These are phyloP conservation scores for Leptinotarsa tumamoca DNA, from an alignment of 2,888 invertebrate species.

Conservation along the genomic window DNA sequence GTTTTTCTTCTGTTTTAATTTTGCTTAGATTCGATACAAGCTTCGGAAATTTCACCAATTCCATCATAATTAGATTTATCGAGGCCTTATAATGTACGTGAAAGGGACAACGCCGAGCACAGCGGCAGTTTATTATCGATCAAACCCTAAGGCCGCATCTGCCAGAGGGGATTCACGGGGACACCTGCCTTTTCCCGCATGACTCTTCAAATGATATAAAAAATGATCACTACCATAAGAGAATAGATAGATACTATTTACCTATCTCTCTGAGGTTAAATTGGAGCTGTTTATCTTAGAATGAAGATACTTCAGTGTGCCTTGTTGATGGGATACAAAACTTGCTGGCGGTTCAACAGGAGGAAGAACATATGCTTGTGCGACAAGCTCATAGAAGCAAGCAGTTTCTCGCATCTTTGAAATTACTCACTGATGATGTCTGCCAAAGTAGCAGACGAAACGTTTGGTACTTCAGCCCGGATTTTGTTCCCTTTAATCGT, in stretches of 20 bases:
- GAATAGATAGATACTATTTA: conserved; percentile 24
- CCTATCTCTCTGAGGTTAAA: conserved; percentile 25
- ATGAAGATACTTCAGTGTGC: neutral
- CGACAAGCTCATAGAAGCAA: too few species aligned
- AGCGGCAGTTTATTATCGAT: conserved; percentile 41
- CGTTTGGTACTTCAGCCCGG: too few species aligned
- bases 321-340: too few species aligned
- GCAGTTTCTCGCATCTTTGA: too few species aligned
- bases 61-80: conserved; percentile 10
- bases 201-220: conserved; percentile 58
- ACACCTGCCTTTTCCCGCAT: conserved; percentile 61
- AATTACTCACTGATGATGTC: too few species aligned
- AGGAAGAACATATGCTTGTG: too few species aligned
- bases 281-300: neutral
- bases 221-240: conserved; percentile 33
- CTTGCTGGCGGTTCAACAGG: too few species aligned
- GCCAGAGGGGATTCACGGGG: conserved; percentile 55
- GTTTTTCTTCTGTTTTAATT: neutral
- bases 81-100: neutral
- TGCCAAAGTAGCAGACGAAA: too few species aligned
- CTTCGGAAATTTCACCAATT: conserved; percentile 5
- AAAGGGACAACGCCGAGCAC: neutral
- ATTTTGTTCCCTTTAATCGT: too few species aligned
- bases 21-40: neutral
- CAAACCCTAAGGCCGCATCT: conserved; percentile 51